Conservation (phyloP, 2,797 vertebrate genomes). For the Amblyraja radiata region DNA sequence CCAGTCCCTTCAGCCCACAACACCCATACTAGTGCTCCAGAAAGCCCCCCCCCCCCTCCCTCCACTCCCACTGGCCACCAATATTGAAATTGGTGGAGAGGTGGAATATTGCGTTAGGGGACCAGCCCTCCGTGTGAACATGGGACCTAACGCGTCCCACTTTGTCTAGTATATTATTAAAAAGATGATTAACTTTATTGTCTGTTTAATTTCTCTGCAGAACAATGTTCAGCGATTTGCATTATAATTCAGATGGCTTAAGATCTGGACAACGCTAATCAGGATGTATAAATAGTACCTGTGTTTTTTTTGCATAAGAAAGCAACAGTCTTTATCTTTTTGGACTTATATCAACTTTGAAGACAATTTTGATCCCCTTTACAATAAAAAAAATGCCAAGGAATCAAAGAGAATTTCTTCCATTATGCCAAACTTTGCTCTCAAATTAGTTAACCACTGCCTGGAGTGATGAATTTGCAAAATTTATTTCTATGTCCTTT, state of each 20-base stretch:
- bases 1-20: no score
- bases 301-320: not conserved
- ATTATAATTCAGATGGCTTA: not conserved
- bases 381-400: not conserved
- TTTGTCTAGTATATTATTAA: not conserved
- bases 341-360: not conserved
- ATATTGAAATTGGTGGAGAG: no score
- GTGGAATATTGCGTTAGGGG: no score
- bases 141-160: no score
- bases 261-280: not conserved
- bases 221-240: slow-evolving; percentile 23
- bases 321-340: not conserved
- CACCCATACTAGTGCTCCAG: no score
- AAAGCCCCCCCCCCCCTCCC: no score
- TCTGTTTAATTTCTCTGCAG: not conserved
- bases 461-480: not conserved
- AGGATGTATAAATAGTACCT: not conserved
- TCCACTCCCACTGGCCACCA: no score
- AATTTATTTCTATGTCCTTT: not conserved
- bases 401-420: not conserved
- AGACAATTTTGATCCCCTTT: not conserved
- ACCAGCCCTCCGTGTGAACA: no score
- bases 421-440: not conserved
- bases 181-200: not conserved
- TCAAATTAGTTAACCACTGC: not conserved